Evolutionary conservation across 2,113 vertebrate species (phyloP), one percentile per base, ranked within the genome.

Genomic region (Daboia siamensis): DNA sequence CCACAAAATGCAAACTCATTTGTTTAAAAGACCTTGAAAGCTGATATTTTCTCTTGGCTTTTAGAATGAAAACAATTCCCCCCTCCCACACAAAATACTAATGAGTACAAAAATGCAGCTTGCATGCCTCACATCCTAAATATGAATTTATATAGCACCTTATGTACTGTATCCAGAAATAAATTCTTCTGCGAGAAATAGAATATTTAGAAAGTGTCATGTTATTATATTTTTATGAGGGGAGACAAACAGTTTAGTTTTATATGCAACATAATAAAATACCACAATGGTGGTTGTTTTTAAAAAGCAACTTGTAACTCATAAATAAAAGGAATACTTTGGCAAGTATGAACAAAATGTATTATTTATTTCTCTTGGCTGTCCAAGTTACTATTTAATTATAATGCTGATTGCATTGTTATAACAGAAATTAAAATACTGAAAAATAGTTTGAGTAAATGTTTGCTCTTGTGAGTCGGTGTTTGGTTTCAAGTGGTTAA

Each of bases 41-140:
- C 8, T 51, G 94, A 90, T 52, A 90, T 59, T 94, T 94, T 85
- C 92, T 11, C 39, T 48, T 64, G 74, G 61, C 93, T 96, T 91
- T 88, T 93, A 95, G 86, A 52, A 91, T 59, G 55, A 93, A 93
- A 95, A 89, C 7, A 7, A 8, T 8, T 1, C 48, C 48, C 48
- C 8, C 48, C 44, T 4, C 44, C 44, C 59, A 26, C 59, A 90
- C 6, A 91, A 93, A 93, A 93, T 93, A 89, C 64, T 96, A 94
- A 96, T 54, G 69, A 95, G 92, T 88, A n/a, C 90, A 96, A 96
- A 93, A 96, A 92, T 96, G 89, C 0, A 2, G 51, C 48, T 51
- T 90, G 91, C 12, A 23, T 74, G 91, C 29, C 92, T 91, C 87
- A 1, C 4, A 64, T 92, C 89, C 89, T 0, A 1, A 93, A 21